Percentiles rank a stretch among this genome's conserved stretches.
Evolutionary conservation across 2,113 vertebrate species (phyloP).

Genomic region (Tyrannus savana): DNA sequence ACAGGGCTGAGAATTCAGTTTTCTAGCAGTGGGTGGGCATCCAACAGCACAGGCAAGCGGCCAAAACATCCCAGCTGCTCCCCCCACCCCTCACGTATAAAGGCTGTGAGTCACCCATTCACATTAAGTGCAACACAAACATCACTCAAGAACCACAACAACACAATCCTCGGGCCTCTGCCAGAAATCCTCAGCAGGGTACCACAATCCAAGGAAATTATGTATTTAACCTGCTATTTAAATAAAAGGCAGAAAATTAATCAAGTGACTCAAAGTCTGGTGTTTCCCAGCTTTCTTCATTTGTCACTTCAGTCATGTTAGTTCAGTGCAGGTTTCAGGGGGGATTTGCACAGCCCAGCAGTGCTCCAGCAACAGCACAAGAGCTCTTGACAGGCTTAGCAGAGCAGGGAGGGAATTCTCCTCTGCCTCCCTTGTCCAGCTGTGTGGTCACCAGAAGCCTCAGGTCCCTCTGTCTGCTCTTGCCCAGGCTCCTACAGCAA

Average conservation of each 20-base stretch:
- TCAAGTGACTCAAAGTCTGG: neutral
- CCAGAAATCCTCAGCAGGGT: neutral
- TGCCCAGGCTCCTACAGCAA: neutral
- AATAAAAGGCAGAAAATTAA: neutral
- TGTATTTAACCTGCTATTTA: neutral
- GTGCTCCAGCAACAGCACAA: neutral
- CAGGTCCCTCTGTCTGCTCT: neutral
- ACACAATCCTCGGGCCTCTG: neutral
- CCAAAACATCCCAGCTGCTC: neutral
- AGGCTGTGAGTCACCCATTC: accelerated
- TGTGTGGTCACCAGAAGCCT: accelerated
- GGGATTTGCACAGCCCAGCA: neutral
- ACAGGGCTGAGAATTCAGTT: neutral
- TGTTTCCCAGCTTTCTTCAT: neutral
- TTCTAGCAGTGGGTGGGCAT: neutral
- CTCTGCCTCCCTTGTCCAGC: too few relatives aligned
- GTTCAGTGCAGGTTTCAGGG: neutral
- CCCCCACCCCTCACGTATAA: neutral
- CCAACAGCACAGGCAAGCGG: accelerated
- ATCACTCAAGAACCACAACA: neutral
- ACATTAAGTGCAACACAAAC: neutral
- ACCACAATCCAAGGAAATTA: accelerated
- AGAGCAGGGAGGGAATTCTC: neutral
- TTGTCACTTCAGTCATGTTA: neutral
- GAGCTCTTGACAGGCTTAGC: neutral